Evolutionary conservation across 1,140 invertebrate genomes (phyloP).

Genomic region (Babylonia areolata): DNA sequence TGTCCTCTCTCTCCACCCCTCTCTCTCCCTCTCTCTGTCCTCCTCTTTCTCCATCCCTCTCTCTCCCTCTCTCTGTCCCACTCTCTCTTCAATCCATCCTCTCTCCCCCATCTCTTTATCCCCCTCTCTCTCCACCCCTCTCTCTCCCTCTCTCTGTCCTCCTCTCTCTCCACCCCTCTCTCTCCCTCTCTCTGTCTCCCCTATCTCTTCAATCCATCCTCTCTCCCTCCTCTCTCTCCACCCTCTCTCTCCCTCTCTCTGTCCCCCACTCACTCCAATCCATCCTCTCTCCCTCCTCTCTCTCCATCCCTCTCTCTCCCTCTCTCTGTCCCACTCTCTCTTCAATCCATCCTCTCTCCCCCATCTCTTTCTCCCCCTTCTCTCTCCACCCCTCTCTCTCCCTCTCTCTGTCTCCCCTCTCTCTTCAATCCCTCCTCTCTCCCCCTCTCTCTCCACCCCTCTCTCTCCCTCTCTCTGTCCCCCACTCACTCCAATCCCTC

Average conservation of each 20-base stretch:
- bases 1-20: neutral
- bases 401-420: neutral
- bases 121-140: neutral
- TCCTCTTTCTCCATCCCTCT: neutral
- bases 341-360: neutral
- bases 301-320: no score
- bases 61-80: neutral
- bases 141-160: constrained; percentile 22
- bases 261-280: neutral
- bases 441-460: neutral
- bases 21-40: neutral
- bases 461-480: no score
- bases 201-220: neutral
- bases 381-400: neutral
- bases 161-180: no score
- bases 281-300: neutral
- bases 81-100: neutral
- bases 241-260: constrained; percentile 21
- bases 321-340: neutral
- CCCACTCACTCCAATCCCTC: neutral
- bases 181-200: neutral
- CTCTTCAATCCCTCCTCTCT: neutral
- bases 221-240: no score
- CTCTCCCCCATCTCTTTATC: no score
- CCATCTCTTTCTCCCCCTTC: neutral